Conservation (phyloP, 2,888 invertebrate genomes). For the Kuschelorhynchus macadamiae region DNA sequence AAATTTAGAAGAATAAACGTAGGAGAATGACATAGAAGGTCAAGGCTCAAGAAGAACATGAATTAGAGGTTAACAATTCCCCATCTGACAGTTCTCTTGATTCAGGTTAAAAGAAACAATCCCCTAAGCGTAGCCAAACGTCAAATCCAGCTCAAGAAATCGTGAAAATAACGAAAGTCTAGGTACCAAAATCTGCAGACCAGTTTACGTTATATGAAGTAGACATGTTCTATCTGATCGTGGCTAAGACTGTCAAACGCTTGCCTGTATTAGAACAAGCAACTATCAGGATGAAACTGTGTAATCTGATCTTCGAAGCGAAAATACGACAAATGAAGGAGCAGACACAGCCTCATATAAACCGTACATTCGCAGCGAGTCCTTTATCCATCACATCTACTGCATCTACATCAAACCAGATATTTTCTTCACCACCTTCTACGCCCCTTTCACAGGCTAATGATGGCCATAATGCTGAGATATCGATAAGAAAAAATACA, state of each 20-base stretch:
- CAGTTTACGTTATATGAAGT: conserved; percentile 22
- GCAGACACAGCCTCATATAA: not conserved
- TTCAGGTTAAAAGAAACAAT: not conserved
- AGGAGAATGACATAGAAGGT: conserved; percentile 5
- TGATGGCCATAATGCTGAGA: no score
- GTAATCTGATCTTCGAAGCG: conserved; percentile 19
- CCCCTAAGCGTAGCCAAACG: conserved; percentile 8
- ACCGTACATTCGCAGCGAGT: not conserved
- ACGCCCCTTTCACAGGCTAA: no score
- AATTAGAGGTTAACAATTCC: not conserved
- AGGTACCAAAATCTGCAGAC: conserved; percentile 5
- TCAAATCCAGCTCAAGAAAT: conserved; percentile 17
- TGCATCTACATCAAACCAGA: conserved; percentile 3
- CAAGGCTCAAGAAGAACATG: conserved; percentile 13
- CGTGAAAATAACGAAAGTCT: conserved; percentile 11
- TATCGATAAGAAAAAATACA: no score
- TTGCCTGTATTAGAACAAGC: conserved; percentile 25
- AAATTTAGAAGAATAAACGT: conserved; percentile 2
- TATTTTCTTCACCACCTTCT: not conserved
- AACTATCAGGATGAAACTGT: conserved; percentile 19
- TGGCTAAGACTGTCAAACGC: conserved; percentile 27
- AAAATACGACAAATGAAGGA: conserved; percentile 14
- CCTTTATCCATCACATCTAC: no score
- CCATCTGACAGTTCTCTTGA: not conserved
- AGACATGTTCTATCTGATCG: conserved; percentile 31